Evolutionary conservation across 30 jellyfish, hydroid and myxozoan species (phyloP).

Genomic region (Morbakka virulenta): DNA sequence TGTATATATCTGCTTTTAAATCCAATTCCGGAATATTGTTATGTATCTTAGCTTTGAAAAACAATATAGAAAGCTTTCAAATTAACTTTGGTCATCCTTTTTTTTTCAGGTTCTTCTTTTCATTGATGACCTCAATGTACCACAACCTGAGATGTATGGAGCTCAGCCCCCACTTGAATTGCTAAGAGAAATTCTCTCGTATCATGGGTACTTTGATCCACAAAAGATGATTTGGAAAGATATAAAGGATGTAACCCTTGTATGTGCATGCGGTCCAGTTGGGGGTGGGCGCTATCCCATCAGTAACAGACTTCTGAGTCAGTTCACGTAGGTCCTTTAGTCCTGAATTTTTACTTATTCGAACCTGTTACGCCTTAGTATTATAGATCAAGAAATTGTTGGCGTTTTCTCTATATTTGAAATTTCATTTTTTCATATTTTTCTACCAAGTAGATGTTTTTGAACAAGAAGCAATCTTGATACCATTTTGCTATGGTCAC

Average conservation of each 20-base stretch:
- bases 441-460: too few relatives aligned
- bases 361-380: too few relatives aligned
- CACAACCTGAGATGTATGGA: slow-evolving; percentile 70
- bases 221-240: slow-evolving; percentile 55
- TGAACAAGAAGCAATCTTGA: too few relatives aligned
- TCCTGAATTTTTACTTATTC: neutral
- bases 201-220: slow-evolving; percentile 66
- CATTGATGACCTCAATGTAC: slow-evolving; percentile 82
- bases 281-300: slow-evolving; percentile 68
- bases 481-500: too few relatives aligned
- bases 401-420: neutral
- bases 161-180: slow-evolving; percentile 83
- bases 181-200: slow-evolving; percentile 59
- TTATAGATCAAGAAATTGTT: neutral
- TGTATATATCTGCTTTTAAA: too few relatives aligned
- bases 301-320: slow-evolving; percentile 62
- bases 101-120: slow-evolving; percentile 71
- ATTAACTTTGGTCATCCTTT: too few relatives aligned
- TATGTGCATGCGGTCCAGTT: slow-evolving; percentile 71
- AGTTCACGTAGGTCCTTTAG: slow-evolving; percentile 46
- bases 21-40: too few relatives aligned
- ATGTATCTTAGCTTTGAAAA: too few relatives aligned
- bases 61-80: too few relatives aligned
- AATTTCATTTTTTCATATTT: too few relatives aligned
- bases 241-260: slow-evolving; percentile 53